Conservation (phyloP, 2,888 invertebrate genomes). For the Alloplasta piceator region DNA sequence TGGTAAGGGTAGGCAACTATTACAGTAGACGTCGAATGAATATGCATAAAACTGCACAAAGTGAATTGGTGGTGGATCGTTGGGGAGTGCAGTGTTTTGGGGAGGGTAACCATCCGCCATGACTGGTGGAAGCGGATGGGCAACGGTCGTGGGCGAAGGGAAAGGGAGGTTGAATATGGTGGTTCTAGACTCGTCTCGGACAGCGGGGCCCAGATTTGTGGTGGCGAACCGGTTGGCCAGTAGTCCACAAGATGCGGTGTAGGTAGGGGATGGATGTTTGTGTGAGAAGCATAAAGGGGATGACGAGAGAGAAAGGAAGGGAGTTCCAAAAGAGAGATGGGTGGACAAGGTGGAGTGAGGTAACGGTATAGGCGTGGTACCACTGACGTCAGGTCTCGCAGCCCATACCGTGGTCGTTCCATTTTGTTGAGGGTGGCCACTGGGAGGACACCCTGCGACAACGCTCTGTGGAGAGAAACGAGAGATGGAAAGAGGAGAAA, state of each 20-base stretch:
- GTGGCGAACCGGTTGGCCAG: constrained; percentile 50
- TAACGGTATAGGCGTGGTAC: constrained; percentile 70
- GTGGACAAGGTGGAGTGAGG: constrained; percentile 32
- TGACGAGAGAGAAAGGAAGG: constrained; percentile 3
- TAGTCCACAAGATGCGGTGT: not conserved
- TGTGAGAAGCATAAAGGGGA: constrained; percentile 32
- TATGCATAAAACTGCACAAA: constrained; percentile 81
- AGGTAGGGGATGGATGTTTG: constrained; percentile 18
- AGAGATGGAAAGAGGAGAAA: constrained; percentile 61
- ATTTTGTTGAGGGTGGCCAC: constrained; percentile 73
- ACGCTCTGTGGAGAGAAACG: constrained; percentile 44
- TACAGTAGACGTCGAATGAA: constrained; percentile 77
- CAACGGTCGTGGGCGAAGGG: not conserved
- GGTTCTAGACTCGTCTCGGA: constrained; percentile 53
- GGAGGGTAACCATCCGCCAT: constrained; percentile 37
- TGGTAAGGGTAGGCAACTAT: constrained; percentile 74
- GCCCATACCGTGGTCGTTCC: constrained; percentile 72
- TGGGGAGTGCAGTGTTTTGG: constrained; percentile 56
- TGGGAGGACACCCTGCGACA: constrained; percentile 50
- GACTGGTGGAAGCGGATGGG: constrained; percentile 29
- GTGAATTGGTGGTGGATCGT: constrained; percentile 74
- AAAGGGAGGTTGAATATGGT: constrained; percentile 52
- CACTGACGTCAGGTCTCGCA: constrained; percentile 77
- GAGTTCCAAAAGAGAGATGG: constrained; percentile 15
- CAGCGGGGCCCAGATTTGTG: constrained; percentile 26